A percentile compares a stretch with the other conserved stretches of the same genome.
Conservation (phyloP, 2,797 vertebrate genomes). For the Oryzias sinensis region DNA sequence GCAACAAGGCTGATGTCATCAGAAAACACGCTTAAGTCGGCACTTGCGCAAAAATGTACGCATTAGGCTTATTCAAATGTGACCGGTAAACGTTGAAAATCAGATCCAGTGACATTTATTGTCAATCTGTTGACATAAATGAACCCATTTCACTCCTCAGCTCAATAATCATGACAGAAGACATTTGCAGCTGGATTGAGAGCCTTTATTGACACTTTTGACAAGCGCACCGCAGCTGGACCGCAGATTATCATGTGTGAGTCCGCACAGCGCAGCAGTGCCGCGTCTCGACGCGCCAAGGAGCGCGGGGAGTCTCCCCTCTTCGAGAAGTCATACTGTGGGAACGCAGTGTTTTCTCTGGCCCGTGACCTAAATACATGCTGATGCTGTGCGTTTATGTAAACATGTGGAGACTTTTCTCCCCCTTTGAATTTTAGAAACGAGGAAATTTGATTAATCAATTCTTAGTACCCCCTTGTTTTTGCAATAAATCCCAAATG, state of each 20-base stretch:
- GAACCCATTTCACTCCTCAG: no score
- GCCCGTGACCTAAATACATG: conserved; percentile 17
- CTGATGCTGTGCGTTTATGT: conserved; percentile 2
- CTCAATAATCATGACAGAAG: no score
- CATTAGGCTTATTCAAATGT: background rate
- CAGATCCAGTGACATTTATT: no score
- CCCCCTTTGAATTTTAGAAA: background rate
- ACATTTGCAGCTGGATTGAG: background rate
- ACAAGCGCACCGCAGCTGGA: conserved; percentile 20
- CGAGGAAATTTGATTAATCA: background rate
- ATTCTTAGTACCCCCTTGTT: background rate
- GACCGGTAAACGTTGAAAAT: no score
- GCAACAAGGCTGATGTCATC: conserved; percentile 57
- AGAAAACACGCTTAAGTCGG: conserved; percentile 53
- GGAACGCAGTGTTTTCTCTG: conserved; percentile 14
- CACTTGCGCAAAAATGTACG: background rate
- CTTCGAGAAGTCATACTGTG: background rate
- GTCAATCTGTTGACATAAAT: no score
- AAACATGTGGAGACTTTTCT: background rate
- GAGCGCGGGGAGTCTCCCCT: conserved; percentile 8
- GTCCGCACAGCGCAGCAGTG: conserved; percentile 12
- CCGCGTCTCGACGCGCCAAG: conserved; percentile 6
- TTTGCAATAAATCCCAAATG: conserved; percentile 8
- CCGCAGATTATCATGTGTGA: conserved; percentile 10
- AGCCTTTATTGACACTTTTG: conserved; percentile 31